Conservation (phyloP, 2,113 vertebrate genomes). For the Thymallus thymallus region DNA sequence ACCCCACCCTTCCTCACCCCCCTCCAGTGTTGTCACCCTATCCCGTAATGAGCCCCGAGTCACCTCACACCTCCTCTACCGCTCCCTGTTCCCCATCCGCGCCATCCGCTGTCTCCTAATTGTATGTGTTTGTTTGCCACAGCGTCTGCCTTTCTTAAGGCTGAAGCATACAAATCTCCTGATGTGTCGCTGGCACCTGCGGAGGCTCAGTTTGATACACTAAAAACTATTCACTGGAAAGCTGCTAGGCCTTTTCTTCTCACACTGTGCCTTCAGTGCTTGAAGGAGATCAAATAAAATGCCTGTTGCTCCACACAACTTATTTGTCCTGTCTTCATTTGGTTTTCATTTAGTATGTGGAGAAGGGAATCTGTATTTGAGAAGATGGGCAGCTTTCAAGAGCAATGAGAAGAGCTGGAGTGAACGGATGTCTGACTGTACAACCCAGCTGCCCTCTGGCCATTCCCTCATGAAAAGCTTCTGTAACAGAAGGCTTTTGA, state of each 20-base stretch:
- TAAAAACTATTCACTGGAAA: not conserved
- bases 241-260: not conserved
- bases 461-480: constrained; percentile 47
- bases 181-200: constrained; percentile 33
- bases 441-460: constrained; percentile 24
- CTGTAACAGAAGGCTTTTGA: constrained; percentile 36
- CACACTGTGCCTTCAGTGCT: not conserved
- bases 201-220: not conserved
- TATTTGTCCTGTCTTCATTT: constrained; percentile 44
- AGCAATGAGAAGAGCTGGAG: constrained; percentile 42
- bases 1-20: constrained; percentile 16
- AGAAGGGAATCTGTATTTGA: constrained; percentile 31
- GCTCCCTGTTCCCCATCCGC: not conserved
- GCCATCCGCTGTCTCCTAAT: constrained; percentile 53
- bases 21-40: constrained; percentile 51
- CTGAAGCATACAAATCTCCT: constrained; percentile 38
- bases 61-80: constrained; percentile 45
- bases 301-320: constrained; percentile 16
- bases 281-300: constrained; percentile 24
- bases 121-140: constrained; percentile 68
- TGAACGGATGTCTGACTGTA: constrained; percentile 42
- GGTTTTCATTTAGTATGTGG: constrained; percentile 18
- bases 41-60: constrained; percentile 65
- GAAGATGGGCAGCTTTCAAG: constrained; percentile 26
- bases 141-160: constrained; percentile 20